phyloP scores from a whole-genome alignment of 1,140 invertebrate species.

The Dolichoris vasculosae region DNA sequence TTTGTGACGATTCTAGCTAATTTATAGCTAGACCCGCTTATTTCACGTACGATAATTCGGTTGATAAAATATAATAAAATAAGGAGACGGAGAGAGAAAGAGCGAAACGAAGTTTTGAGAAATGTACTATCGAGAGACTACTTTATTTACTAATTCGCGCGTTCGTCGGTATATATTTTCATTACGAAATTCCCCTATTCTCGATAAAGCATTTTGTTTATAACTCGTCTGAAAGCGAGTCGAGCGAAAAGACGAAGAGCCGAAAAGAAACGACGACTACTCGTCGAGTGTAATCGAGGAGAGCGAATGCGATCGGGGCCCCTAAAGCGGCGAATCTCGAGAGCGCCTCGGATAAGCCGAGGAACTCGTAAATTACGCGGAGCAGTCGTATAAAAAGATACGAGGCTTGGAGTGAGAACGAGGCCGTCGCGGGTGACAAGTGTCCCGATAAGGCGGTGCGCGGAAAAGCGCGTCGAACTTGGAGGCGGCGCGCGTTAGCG shows the following conservation, averaged over 20 bases:
- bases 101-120: not conserved
- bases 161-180: too few species aligned
- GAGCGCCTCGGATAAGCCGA: not conserved
- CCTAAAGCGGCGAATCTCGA: conserved; percentile 6
- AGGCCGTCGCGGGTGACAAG: conserved; percentile 30
- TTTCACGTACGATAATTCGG: too few species aligned
- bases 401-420: not conserved
- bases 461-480: not conserved
- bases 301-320: not conserved
- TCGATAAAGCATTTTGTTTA: not conserved
- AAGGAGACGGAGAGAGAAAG: too few species aligned
- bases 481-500: conserved; percentile 30
- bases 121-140: not conserved
- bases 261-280: not conserved
- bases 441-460: not conserved
- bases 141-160: not conserved
- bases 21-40: too few species aligned
- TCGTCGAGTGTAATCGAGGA: not conserved
- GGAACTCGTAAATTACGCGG: conserved; percentile 22
- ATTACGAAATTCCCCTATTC: not conserved
- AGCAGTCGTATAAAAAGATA: not conserved
- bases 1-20: too few species aligned
- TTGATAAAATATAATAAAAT: too few species aligned
- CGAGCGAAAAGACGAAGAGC: not conserved
- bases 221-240: not conserved